These are phyloP conservation scores for Drosophila cracens DNA, from an alignment of 2,888 invertebrate species.

Conservation along the genomic window DNA sequence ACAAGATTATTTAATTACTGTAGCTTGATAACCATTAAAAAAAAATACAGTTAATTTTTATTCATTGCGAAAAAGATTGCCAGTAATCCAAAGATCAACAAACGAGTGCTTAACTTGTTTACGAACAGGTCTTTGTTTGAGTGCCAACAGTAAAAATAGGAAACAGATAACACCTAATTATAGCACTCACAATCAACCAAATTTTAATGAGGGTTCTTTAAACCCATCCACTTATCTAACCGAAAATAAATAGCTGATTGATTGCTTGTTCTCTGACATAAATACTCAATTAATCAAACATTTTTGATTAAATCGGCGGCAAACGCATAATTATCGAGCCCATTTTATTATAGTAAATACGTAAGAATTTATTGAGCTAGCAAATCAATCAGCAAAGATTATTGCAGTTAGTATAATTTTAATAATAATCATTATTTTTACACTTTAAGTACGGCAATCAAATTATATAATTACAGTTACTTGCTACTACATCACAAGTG, in stretches of 20 bases:
- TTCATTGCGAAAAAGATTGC: conserved; percentile 1
- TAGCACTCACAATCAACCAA: neutral
- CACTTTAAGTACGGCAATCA: neutral
- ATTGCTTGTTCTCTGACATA: neutral
- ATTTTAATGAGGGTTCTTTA: neutral
- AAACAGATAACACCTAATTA: neutral
- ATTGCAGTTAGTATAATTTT: neutral
- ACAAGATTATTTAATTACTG: neutral
- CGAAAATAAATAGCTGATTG: neutral
- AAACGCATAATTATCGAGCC: neutral
- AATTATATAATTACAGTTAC: neutral
- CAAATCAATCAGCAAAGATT: neutral
- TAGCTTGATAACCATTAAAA: neutral
- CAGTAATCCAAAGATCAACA: neutral
- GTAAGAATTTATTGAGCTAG: neutral
- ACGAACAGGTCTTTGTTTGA: neutral
- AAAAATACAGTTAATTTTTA: neutral
- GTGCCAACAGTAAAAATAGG: neutral
- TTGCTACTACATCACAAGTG: neutral
- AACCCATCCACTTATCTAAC: neutral
- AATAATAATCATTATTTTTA: neutral
- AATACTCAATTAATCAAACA: neutral
- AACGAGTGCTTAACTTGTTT: neutral
- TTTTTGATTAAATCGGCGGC: neutral
- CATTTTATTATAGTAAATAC: neutral